Evolutionary conservation across 2,113 vertebrate species (phyloP).

Genomic region (Callionymus lyra): DNA sequence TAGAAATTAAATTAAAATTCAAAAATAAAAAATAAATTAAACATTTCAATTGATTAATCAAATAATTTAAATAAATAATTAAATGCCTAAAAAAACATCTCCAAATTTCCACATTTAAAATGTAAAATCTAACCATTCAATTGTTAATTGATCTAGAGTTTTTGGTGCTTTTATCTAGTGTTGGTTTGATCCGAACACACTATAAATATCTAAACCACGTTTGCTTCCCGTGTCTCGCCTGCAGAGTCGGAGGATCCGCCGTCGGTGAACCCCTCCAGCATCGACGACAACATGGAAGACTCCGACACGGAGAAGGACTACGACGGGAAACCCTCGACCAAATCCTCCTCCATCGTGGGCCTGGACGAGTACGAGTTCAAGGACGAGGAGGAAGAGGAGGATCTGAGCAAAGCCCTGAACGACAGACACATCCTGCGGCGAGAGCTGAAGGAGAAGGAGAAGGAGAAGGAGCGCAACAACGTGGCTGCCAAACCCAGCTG

Average conservation of each 20-base stretch:
- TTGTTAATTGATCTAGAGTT: too few relatives aligned
- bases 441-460: conserved; percentile 80
- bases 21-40: too few relatives aligned
- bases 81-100: too few relatives aligned
- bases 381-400: conserved; percentile 79
- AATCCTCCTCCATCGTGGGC: conserved; percentile 73
- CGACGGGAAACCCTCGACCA: conserved; percentile 73
- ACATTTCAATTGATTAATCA: too few relatives aligned
- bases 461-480: conserved; percentile 74
- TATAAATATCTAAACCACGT: too few relatives aligned
- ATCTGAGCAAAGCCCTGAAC: conserved; percentile 83
- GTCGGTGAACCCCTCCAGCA: conserved; percentile 90
- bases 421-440: conserved; percentile 83
- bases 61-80: too few relatives aligned
- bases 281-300: conserved; percentile 86
- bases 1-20: too few relatives aligned
- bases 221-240: neutral
- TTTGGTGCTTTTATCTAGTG: too few relatives aligned
- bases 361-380: conserved; percentile 98
- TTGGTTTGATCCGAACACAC: too few relatives aligned
- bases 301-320: conserved; percentile 90
- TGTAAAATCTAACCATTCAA: too few relatives aligned
- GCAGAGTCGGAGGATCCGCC: conserved; percentile 89
- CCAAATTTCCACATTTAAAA: too few relatives aligned
- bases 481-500: conserved; percentile 78